phyloP scores from a whole-genome alignment of 2,797 vertebrate species.

The Synanceia verrucosa region DNA sequence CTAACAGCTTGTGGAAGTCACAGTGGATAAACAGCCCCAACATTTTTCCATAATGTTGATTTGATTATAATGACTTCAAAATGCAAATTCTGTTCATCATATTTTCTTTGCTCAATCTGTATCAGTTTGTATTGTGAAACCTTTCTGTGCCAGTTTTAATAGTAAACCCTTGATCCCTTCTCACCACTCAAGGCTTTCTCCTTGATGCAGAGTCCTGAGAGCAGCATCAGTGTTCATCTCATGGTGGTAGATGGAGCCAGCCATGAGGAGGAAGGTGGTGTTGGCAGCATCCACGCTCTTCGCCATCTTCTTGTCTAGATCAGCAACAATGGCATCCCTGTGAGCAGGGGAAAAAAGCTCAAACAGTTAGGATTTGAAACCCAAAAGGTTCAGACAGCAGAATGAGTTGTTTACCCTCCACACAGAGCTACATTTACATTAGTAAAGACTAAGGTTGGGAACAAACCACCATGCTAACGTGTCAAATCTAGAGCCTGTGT shows the following conservation, averaged over 20 bases:
- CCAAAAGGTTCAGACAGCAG: not conserved
- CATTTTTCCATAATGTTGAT: too few relatives aligned
- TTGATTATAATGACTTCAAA: too few relatives aligned
- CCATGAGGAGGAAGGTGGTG: constrained; percentile 94
- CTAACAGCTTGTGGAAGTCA: too few relatives aligned
- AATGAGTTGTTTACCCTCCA: not conserved
- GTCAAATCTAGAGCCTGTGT: not conserved
- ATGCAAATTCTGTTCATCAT: too few relatives aligned
- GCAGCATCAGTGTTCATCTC: constrained; percentile 90
- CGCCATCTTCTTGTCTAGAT: constrained; percentile 93
- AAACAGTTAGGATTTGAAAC: not conserved
- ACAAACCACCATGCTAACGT: not conserved
- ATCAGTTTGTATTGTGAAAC: not conserved
- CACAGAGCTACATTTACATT: not conserved
- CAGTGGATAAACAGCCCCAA: too few relatives aligned
- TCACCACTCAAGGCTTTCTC: constrained; percentile 94
- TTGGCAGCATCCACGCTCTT: constrained; percentile 91
- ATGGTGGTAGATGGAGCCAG: constrained; percentile 91
- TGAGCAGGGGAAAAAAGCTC: not conserved
- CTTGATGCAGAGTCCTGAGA: constrained; percentile 91
- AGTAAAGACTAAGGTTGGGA: not conserved
- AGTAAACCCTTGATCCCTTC: constrained; percentile 8
- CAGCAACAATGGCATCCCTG: constrained; percentile 89
- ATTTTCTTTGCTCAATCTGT: not conserved
- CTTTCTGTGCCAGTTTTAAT: not conserved